These are phyloP conservation scores for Vireo altiloquus DNA, from an alignment of 2,113 vertebrate species.

Conservation along the genomic window DNA sequence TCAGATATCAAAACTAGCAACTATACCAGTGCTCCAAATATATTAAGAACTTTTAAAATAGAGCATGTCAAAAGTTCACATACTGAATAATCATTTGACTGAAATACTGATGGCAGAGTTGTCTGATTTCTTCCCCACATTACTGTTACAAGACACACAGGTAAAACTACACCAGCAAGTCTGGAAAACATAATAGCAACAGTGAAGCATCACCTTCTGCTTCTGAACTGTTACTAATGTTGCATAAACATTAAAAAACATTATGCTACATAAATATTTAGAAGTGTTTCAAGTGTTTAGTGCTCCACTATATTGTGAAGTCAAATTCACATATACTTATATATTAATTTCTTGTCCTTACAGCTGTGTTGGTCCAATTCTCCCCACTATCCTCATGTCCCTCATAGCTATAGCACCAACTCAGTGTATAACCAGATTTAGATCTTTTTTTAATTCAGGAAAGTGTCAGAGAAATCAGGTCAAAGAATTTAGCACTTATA, in stretches of 20 bases:
- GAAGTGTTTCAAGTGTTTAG: not conserved
- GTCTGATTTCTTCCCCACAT: not conserved
- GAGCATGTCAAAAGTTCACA: not conserved
- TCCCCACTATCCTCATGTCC: not conserved
- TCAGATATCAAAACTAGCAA: not conserved
- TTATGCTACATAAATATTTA: not conserved
- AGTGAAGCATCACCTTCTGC: not conserved
- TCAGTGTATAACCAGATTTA: not conserved
- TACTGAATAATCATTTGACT: not conserved
- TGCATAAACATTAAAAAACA: not conserved
- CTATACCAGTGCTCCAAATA: not conserved
- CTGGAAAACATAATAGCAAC: not conserved
- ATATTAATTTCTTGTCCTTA: not conserved
- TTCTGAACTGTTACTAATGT: not conserved
- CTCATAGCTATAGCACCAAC: not conserved
- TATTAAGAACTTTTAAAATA: not conserved
- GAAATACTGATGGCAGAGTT: not conserved
- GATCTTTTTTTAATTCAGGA: not conserved
- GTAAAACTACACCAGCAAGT: not conserved
- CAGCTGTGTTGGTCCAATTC: not conserved
- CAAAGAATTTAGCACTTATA: not conserved
- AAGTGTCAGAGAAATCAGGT: not conserved
- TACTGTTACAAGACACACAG: not conserved
- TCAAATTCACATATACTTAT: not conserved
- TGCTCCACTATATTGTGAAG: not conserved